Conservation (phyloP, 2,113 vertebrate genomes). For the Cranoglanis bouderius region DNA sequence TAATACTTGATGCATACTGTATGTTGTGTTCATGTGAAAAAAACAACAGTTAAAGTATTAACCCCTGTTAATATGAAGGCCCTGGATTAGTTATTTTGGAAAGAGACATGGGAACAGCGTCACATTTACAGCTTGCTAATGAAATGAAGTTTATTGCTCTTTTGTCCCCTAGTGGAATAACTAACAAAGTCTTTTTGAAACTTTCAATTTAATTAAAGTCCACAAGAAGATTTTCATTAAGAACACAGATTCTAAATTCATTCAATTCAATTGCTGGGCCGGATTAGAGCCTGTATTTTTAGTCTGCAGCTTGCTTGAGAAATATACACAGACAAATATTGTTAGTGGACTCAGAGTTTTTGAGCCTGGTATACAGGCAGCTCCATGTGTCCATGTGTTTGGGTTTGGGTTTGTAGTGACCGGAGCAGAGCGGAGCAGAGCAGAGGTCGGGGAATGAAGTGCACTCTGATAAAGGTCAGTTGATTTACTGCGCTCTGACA, state of each 20-base stretch:
- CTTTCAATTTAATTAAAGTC: not conserved
- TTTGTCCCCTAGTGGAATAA: not conserved
- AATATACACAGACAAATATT: not conserved
- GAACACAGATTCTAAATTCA: not conserved
- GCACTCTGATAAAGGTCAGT: slow-evolving; percentile 64
- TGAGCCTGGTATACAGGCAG: not conserved
- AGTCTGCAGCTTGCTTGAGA: not conserved
- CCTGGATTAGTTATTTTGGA: not conserved
- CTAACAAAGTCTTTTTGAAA: not conserved
- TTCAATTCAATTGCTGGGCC: not conserved
- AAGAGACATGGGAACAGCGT: not conserved
- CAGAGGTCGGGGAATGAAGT: slow-evolving; percentile 49
- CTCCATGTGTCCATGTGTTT: no score
- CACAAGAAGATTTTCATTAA: not conserved
- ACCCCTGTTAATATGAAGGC: not conserved
- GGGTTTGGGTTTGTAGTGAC: not conserved
- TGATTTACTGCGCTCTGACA: slow-evolving; percentile 65
- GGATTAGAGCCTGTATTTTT: not conserved
- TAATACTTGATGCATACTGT: no score
- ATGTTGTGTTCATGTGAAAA: no score
- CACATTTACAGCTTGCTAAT: not conserved
- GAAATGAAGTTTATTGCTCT: not conserved
- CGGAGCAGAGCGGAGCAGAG: not conserved
- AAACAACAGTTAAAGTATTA: no score
- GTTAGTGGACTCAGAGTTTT: not conserved